Conservation (phyloP, 1,140 invertebrate genomes). For the Musca vetustissima region DNA sequence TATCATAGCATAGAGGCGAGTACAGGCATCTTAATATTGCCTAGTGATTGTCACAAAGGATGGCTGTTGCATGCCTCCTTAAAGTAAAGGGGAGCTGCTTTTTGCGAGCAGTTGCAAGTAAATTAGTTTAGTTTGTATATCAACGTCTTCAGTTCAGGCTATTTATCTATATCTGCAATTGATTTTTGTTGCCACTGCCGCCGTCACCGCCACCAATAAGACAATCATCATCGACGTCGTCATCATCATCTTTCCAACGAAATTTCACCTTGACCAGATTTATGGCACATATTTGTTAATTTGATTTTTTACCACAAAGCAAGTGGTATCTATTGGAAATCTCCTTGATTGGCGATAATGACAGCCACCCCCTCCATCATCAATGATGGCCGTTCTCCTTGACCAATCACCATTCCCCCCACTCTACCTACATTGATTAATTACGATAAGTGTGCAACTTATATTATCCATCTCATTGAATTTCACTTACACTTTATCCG, state of each 20-base stretch:
- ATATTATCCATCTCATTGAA: neutral
- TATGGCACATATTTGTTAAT: slow-evolving; percentile 19
- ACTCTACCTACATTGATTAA: neutral
- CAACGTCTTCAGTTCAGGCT: neutral
- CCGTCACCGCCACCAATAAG: no score
- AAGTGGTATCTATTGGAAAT: no score
- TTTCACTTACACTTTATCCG: slow-evolving; percentile 91
- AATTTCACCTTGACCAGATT: slow-evolving; percentile 20
- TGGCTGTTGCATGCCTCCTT: no score
- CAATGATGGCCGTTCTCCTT: no score
- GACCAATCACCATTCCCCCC: neutral
- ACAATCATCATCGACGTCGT: no score
- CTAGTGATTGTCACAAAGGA: no score
- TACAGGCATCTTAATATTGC: no score
- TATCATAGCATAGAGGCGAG: no score
- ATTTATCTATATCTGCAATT: neutral
- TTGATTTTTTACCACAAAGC: slow-evolving; percentile 11
- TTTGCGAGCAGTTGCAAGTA: neutral
- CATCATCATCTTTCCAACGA: no score
- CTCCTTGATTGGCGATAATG: no score
- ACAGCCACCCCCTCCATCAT: no score
- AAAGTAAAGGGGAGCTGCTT: no score
- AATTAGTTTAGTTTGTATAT: neutral
- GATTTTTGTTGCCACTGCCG: neutral
- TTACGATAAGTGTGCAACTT: neutral